Conservation (phyloP, 1,140 invertebrate genomes). For the Schlechtendalia chinensis region DNA sequence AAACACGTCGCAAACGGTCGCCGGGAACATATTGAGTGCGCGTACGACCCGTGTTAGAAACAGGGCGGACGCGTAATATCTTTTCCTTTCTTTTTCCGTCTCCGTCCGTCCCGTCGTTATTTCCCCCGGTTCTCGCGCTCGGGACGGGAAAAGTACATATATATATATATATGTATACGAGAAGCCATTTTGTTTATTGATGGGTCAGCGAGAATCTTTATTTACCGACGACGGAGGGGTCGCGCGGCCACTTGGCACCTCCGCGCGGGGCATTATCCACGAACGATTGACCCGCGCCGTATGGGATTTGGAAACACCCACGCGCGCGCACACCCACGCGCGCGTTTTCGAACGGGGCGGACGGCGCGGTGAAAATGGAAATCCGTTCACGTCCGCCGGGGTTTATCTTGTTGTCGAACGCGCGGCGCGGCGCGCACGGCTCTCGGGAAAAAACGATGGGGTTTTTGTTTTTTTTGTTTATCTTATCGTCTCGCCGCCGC, state of each 20-base stretch:
- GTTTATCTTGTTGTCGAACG: slow-evolving; percentile 44
- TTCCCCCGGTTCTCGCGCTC: neutral
- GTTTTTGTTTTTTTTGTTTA: too few species aligned
- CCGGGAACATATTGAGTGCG: slow-evolving; percentile 40
- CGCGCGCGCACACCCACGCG: neutral
- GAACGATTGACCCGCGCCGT: slow-evolving; percentile 49
- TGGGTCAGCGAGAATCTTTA: slow-evolving; percentile 49
- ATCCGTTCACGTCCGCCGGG: slow-evolving; percentile 44
- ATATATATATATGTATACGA: neutral
- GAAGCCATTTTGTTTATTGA: slow-evolving; percentile 49
- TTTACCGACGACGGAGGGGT: slow-evolving; percentile 5
- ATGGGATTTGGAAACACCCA: slow-evolving; percentile 18
- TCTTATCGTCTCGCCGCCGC: slow-evolving; percentile 14
- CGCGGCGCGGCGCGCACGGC: too few species aligned
- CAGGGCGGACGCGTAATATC: too few species aligned
- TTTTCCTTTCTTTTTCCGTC: too few species aligned
- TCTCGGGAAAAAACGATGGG: too few species aligned
- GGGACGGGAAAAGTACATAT: neutral
- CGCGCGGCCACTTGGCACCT: slow-evolving; percentile 36
- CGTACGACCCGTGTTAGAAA: too few species aligned
- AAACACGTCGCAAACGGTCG: slow-evolving; percentile 27
- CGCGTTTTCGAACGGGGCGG: neutral
- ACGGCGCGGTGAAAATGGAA: slow-evolving; percentile 26
- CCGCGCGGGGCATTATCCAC: slow-evolving; percentile 44
- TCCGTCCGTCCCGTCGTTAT: slow-evolving; percentile 15